Evolutionary conservation across 2,113 vertebrate species (phyloP), one percentile per base, ranked within the genome.

Genomic region (Raja brachyura): DNA sequence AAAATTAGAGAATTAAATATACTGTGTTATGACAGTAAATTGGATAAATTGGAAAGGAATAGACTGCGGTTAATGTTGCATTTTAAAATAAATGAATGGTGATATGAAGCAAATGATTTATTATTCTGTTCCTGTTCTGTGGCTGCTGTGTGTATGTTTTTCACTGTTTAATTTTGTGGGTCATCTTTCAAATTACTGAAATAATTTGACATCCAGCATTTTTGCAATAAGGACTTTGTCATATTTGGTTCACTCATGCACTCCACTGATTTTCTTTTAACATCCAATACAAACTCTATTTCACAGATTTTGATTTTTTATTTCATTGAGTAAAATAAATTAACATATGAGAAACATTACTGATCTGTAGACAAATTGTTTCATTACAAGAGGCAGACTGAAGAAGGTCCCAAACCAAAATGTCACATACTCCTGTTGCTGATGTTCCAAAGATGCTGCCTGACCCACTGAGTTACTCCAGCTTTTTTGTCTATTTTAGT

Each of bases 1-100:
- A 92, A 92, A 92, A 73, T 28, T 92, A 73, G 68, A 88, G 90
- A 68, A 73, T 92, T 92, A 92, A 73, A 92, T 92, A 73, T 92
- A 68, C 63, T 74, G 9, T 92, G 66, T 74, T 92, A 25, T 92
- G 39, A 92, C 66, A 70, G 70, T 92, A 88, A 88, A 33, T 70
- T 66, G n/a, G 66, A 90, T 90, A 68, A 66, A 68, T 92, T 70
- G 66, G 88, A 73, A 92, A 73, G 61, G 63, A 73, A 92, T 73
- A 92, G 88, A 39, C 88, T 39, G 61, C 66, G 73, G 88, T 90
- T 90, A 39, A 90, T 90, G 66, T 90, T 90, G 86, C 83, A 92
- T 73, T 73, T 73, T 74, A 8, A 22, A 28, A 70, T 73, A 73
- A 92, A 70, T 73, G 68, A 33, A 14, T 74, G 20, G 20, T 92